Conservation (phyloP, 2,113 vertebrate genomes). For the Struthio camelus region DNA sequence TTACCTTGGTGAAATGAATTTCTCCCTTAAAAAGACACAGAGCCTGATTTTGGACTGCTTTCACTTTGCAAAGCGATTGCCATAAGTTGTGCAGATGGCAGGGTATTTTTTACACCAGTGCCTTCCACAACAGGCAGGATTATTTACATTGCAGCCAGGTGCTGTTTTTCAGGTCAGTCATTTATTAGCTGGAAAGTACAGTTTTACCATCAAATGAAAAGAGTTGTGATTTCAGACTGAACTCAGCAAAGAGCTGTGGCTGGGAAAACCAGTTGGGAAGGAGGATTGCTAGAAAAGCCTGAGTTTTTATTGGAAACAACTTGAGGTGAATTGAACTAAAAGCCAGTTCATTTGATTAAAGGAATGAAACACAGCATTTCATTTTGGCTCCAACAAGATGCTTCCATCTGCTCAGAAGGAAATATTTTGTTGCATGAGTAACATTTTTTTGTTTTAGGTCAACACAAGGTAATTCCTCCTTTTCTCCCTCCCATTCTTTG, state of each 20-base stretch:
- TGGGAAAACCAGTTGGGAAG: background rate
- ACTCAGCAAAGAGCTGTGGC: background rate
- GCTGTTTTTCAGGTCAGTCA: background rate
- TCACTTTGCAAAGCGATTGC: background rate
- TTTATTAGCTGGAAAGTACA: background rate
- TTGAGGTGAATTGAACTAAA: background rate
- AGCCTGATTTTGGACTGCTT: background rate
- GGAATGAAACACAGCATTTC: background rate
- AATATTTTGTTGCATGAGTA: background rate
- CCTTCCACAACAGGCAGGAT: background rate
- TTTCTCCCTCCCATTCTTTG: background rate
- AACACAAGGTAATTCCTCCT: background rate
- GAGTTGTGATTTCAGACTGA: background rate
- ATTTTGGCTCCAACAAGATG: background rate
- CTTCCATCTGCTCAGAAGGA: background rate
- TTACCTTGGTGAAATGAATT: background rate
- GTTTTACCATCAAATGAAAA: background rate
- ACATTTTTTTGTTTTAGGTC: background rate
- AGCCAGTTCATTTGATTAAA: background rate
- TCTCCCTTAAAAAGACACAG: accelerated
- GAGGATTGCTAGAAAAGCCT: background rate
- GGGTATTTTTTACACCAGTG: background rate
- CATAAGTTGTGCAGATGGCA: background rate
- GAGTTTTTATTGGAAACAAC: background rate
- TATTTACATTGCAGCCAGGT: background rate